These are phyloP conservation scores for Ryuthela nishihirai DNA, from an alignment of 2,888 invertebrate genomes.

Conservation along the genomic window DNA sequence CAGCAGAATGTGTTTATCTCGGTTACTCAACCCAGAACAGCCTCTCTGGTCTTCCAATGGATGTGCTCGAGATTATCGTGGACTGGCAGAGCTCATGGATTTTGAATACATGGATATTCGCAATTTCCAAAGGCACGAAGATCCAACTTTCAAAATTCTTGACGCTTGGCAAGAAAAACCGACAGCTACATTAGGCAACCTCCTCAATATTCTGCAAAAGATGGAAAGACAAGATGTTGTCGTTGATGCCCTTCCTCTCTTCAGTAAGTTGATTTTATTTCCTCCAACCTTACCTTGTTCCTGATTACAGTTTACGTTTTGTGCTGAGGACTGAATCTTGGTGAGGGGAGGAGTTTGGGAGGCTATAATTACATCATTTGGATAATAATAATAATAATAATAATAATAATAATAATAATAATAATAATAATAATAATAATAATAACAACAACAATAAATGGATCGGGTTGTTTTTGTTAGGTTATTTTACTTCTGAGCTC, in stretches of 20 bases:
- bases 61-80: constrained; percentile 66
- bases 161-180: constrained; percentile 5
- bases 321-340: too few relatives aligned
- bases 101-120: constrained; percentile 56
- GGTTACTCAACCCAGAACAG: constrained; percentile 20
- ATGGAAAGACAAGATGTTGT: constrained; percentile 73
- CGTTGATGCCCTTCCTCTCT: constrained; percentile 60
- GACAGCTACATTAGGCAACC: constrained; percentile 56
- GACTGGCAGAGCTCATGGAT: constrained; percentile 63
- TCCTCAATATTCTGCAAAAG: constrained; percentile 60
- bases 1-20: not conserved
- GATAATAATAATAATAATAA: too few relatives aligned
- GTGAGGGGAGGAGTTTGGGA: too few relatives aligned
- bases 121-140: constrained; percentile 50
- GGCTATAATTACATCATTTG: too few relatives aligned
- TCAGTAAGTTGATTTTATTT: constrained; percentile 53
- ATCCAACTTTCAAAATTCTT: constrained; percentile 30
- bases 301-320: too few relatives aligned
- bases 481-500: too few relatives aligned
- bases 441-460: too few relatives aligned
- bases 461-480: too few relatives aligned
- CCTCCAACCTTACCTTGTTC: too few relatives aligned
- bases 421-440: too few relatives aligned
- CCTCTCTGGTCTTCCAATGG: constrained; percentile 3
- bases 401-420: too few relatives aligned